Conservation (phyloP, 1,140 invertebrate genomes). For the Nasonia giraulti region DNA sequence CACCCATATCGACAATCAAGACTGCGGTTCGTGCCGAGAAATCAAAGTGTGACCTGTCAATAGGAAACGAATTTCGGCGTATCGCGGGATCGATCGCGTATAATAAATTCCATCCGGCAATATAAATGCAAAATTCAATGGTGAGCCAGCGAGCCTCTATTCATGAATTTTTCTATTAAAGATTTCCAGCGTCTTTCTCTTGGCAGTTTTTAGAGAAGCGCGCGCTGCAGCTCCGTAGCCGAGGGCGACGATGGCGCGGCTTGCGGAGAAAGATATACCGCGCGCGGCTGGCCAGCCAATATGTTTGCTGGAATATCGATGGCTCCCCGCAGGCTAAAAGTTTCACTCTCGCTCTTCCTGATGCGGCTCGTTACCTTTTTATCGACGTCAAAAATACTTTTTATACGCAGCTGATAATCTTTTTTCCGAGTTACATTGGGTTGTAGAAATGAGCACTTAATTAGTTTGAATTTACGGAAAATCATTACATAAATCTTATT, state of each 20-base stretch:
- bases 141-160: not conserved
- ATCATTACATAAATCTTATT: too few relatives aligned
- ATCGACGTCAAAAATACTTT: too few relatives aligned
- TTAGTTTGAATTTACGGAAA: too few relatives aligned
- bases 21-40: too few relatives aligned
- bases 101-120: not conserved
- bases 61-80: not conserved
- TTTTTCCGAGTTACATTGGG: too few relatives aligned
- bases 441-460: too few relatives aligned
- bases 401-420: too few relatives aligned
- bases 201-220: not conserved
- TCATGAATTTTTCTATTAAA: constrained; percentile 16
- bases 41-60: too few relatives aligned
- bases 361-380: not conserved
- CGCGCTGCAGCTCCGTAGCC: constrained; percentile 43
- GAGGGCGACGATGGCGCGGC: constrained; percentile 54
- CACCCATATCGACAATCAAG: too few relatives aligned
- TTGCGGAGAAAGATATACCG: constrained; percentile 55
- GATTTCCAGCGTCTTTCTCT: constrained; percentile 8
- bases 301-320: constrained; percentile 68
- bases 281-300: constrained; percentile 59
- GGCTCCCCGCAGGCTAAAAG: constrained; percentile 59
- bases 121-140: not conserved
- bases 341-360: constrained; percentile 42
- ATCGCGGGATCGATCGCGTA: not conserved